These are phyloP conservation scores for Sebastiscus tertius DNA, from an alignment of 2,797 vertebrate genomes.

Conservation along the genomic window DNA sequence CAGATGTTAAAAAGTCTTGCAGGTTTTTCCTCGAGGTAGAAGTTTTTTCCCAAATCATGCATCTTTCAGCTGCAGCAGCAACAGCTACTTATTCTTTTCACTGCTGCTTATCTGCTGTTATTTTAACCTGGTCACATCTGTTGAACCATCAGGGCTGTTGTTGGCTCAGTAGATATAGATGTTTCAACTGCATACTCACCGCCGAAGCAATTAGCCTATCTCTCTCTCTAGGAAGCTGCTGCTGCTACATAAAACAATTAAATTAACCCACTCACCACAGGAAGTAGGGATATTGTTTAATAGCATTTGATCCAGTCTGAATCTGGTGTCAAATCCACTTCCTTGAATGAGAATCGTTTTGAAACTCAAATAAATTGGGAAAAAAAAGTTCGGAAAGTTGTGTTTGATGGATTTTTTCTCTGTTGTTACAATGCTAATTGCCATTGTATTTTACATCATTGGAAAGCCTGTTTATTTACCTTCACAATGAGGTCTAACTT, in stretches of 20 bases:
- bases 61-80: conserved; percentile 20
- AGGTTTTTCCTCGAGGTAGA: not conserved
- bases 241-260: not conserved
- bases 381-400: no score
- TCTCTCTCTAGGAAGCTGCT: not conserved
- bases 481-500: no score
- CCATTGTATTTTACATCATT: no score
- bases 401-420: no score
- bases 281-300: not conserved
- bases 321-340: not conserved
- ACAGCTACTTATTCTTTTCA: conserved; percentile 40
- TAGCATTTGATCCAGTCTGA: not conserved
- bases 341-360: not conserved
- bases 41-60: not conserved
- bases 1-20: not conserved
- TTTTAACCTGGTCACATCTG: conserved; percentile 78
- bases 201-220: conserved; percentile 25
- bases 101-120: conserved; percentile 67
- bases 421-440: no score
- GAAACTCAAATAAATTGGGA: not conserved
- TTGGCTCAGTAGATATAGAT: conserved; percentile 53
- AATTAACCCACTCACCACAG: not conserved
- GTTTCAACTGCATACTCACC: conserved; percentile 26
- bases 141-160: conserved; percentile 50
- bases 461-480: no score